Percentiles rank a stretch among this genome's conserved stretches.
Conservation (phyloP, 2,113 vertebrate genomes). For the Nerophis lumbriciformis region DNA sequence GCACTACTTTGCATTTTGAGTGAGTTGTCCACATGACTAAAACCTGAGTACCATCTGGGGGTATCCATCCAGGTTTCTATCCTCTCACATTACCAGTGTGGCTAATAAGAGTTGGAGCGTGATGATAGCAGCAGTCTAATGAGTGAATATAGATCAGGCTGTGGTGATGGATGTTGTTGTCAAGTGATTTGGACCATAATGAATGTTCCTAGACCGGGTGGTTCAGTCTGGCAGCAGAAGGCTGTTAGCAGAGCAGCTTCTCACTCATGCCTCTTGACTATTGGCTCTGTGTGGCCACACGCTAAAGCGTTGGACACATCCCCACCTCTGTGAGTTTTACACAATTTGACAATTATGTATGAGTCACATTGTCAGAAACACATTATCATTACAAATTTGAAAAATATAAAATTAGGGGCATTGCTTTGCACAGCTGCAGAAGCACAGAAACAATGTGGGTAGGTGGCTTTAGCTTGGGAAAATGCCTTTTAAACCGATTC, state of each 20-base stretch:
- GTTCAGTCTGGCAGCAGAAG: conserved; percentile 45
- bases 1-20: conserved; percentile 8
- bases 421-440: no score
- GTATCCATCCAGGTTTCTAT: conserved; percentile 26
- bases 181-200: conserved; percentile 47
- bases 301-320: conserved; percentile 6
- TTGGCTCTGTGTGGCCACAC: background rate
- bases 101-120: conserved; percentile 45
- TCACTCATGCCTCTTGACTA: conserved; percentile 22
- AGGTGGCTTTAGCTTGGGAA: conserved; percentile 21
- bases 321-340: conserved; percentile 4
- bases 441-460: conserved; percentile 9
- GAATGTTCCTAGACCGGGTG: conserved; percentile 50
- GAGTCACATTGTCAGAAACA: conserved; percentile 5
- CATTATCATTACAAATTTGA: conserved; percentile 3
- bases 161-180: conserved; percentile 54
- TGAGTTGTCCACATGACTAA: conserved; percentile 33
- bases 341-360: conserved; percentile 11
- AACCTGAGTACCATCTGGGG: conserved; percentile 22
- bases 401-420: background rate
- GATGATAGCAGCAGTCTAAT: conserved; percentile 50
- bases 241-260: conserved; percentile 41
- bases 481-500: conserved; percentile 37
- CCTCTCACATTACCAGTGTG: conserved; percentile 29
- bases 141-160: conserved; percentile 47